Percentiles rank a stretch among this genome's conserved stretches.
Conservation (phyloP, 2,888 invertebrate genomes). For the Mythimna pallens region DNA sequence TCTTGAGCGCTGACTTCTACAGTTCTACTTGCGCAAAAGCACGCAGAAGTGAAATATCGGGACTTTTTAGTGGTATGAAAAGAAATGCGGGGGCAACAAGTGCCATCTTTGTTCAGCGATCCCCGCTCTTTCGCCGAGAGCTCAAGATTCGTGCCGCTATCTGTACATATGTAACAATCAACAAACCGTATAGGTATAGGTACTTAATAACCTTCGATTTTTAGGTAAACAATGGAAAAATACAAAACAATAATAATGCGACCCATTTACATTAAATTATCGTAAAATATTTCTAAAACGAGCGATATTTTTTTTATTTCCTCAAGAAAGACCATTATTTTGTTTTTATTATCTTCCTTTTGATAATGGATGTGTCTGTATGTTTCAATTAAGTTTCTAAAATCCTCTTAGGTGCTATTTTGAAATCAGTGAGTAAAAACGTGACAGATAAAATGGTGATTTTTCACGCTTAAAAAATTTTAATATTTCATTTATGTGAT, state of each 20-base stretch:
- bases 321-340: not conserved
- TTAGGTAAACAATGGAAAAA: not conserved
- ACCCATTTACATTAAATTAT: not conserved
- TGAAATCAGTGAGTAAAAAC: not conserved
- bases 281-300: slow-evolving; percentile 3
- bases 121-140: too few relatives aligned
- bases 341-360: not conserved
- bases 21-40: too few relatives aligned
- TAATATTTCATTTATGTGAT: not conserved
- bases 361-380: slow-evolving; percentile 7
- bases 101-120: too few relatives aligned
- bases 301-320: slow-evolving; percentile 2
- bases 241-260: not conserved
- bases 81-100: too few relatives aligned
- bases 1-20: too few relatives aligned
- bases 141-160: too few relatives aligned
- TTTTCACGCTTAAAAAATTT: not conserved
- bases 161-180: too few relatives aligned
- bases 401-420: slow-evolving; percentile 2
- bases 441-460: too few relatives aligned
- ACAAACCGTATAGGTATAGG: too few relatives aligned
- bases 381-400: not conserved
- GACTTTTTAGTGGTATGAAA: too few relatives aligned
- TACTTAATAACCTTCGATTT: not conserved
- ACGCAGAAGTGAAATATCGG: too few relatives aligned